Base-by-base conservation (phyloP, 23 tunicate species). In the Styela plicata region DNA sequence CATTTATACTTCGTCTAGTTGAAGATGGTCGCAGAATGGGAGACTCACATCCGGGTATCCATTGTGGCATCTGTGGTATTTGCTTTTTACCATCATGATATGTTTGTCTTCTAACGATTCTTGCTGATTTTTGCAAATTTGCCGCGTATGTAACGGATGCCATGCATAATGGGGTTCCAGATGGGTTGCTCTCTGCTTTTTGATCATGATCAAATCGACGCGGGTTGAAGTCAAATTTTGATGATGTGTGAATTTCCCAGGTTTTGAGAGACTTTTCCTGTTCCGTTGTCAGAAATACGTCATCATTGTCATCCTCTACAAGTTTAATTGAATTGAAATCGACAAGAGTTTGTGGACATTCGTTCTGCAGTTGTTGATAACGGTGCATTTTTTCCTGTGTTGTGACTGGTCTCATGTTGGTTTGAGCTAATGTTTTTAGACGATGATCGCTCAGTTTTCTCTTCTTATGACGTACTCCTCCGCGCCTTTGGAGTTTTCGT, bases 111-210 rank as follows among this genome's bases (percentile, higher is more conserved):
- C 78, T 65, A 17, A 73, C 78, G 16, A 73, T 73, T 32, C 52
- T 30, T 19, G 78, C 78, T 28, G 78, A 73, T 22, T 73, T 73
- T 33, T 30, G 70, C 70, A 66, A n/a, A 32, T 73, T 73, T 32
- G 26, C 44, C 16, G 64, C 37, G 78, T 73, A 73, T 31, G 78
- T 73, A 31, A 73, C 36, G 32, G 36, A n/a, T 17, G 78, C 78
- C 44, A 31, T 24, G 0, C 78, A 73, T n/a, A 73, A 0, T 28
- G 36, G 78, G 19, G 71, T 67, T 18, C 71, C 71, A 17, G 31
- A 16, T 18, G 1, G 0, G 1, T 27, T 1, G 30, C 1, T 27
- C n/a, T n/a, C n/a, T n/a, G n/a, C n/a, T n/a, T n/a, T n/a, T n/a
- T n/a, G n/a, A n/a, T n/a, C n/a, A n/a, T 62, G 0, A 62, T 62